phyloP scores from a whole-genome alignment of 64 coral and sea anemone genomes.

The Porites australiensis region DNA sequence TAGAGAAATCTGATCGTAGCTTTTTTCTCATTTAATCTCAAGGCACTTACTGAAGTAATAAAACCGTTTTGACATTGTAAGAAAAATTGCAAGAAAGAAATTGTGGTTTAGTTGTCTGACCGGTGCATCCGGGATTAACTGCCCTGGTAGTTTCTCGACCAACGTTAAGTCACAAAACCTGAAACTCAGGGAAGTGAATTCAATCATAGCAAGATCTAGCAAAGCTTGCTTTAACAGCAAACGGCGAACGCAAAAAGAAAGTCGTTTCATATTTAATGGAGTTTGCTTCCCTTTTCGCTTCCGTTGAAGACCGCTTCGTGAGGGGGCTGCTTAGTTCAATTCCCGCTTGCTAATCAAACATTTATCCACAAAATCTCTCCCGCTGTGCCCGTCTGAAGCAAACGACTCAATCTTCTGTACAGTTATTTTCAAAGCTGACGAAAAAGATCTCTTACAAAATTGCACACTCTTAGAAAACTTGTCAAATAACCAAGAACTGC shows the following conservation, averaged over 20 bases:
- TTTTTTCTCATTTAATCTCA: too few relatives aligned
- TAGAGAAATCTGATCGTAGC: too few relatives aligned
- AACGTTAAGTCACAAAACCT: not conserved
- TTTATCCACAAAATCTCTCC: not conserved
- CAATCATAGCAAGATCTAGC: not conserved
- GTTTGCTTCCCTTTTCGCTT: not conserved
- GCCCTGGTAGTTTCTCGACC: not conserved
- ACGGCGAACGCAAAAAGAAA: not conserved
- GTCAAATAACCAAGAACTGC: not conserved
- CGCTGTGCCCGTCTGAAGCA: not conserved
- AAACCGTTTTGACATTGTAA: too few relatives aligned
- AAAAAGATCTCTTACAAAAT: not conserved
- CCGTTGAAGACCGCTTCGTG: not conserved
- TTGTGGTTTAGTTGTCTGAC: too few relatives aligned
- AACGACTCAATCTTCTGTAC: not conserved
- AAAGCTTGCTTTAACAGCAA: not conserved
- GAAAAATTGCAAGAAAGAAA: too few relatives aligned
- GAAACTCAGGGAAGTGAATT: not conserved
- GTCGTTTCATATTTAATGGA: not conserved
- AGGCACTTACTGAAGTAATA: too few relatives aligned
- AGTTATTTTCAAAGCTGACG: not conserved
- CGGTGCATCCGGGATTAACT: too few relatives aligned
- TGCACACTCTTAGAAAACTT: not conserved
- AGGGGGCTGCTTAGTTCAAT: not conserved
- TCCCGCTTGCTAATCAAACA: slow-evolving; percentile 31